Evolutionary conservation across 2,797 vertebrate species (phyloP), one percentile per base, ranked within the genome.

Genomic region (Macropus fuliginosus): DNA sequence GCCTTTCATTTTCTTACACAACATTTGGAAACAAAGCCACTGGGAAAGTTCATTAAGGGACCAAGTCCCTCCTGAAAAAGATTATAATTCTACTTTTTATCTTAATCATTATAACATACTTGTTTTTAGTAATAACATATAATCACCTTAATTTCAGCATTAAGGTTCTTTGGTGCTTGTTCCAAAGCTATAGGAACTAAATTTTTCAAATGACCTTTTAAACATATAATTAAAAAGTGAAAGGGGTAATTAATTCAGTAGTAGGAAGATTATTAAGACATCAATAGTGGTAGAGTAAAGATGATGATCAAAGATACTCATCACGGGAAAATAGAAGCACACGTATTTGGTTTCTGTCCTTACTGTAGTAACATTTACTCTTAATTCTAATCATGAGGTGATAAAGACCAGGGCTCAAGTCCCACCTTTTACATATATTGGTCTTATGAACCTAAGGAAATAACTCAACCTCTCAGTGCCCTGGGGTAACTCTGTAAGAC

Each of bases 21-120:
- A 90, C 56, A 91, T 90, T 92, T 87, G 74, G 95, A 96, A 96
- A 93, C 29, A 93, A 94, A 92, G 55, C 91, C 94, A 96, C 24
- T 74, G 52, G 27, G 52, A 5, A 16, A 96, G 40, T 96, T 95
- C 93, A 92, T 92, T 93, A 57, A 40, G 66, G 91, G 55, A 92
- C 54, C 50, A 97, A 93, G 95, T 91, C 14, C 54, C 94, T 94
- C 91, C 90, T 95, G 74, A 91, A 94, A 97, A 96, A 95, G 34
- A 95, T 31, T 81, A 94, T 57, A 40, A 81, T 96, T 57, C 31
- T 92, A 95, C 93, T 98, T 96, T 57, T 94, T 95, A 92, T 54
- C 89, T 90, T 14, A 90, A 52, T 54, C 11, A 94, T 91, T 66
- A 94, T 34, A 96, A 90, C 91, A 94, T 95, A 46, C 0, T 62